These are phyloP conservation scores for Archips xylosteana DNA, from an alignment of 2,888 invertebrate species.

Conservation along the genomic window DNA sequence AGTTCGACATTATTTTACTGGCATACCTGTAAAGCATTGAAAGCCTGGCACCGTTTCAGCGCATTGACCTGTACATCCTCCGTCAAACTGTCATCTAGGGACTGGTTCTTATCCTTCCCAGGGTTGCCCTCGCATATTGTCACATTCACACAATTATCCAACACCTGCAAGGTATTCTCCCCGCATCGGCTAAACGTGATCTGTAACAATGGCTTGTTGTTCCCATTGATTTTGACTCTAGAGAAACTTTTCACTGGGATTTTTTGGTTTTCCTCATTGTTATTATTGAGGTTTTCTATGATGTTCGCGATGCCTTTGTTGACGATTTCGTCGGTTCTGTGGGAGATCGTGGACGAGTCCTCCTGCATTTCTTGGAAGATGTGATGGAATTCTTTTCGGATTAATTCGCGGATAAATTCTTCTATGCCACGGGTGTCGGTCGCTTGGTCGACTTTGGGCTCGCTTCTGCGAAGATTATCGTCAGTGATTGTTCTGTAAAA, in stretches of 20 bases:
- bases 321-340: constrained; percentile 64
- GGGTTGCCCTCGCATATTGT: constrained; percentile 65
- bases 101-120: constrained; percentile 62
- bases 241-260: constrained; percentile 70
- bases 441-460: constrained; percentile 67
- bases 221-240: constrained; percentile 76
- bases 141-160: constrained; percentile 78
- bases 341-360: constrained; percentile 52
- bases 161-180: constrained; percentile 74
- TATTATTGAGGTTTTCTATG: constrained; percentile 62
- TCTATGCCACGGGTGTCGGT: constrained; percentile 78
- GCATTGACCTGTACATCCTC: constrained; percentile 70
- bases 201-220: constrained; percentile 76
- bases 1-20: neutral
- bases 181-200: constrained; percentile 74
- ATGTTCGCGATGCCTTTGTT: constrained; percentile 72
- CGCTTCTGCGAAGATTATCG: constrained; percentile 45
- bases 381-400: constrained; percentile 74
- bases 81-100: constrained; percentile 64
- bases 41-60: constrained; percentile 81
- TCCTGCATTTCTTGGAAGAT: constrained; percentile 67
- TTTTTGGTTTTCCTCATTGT: constrained; percentile 49
- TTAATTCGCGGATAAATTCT: constrained; percentile 74
- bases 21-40: constrained; percentile 79
- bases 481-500: constrained; percentile 48